phyloP scores from a whole-genome alignment of 2,113 vertebrate species.

The Climacteris rufus region DNA sequence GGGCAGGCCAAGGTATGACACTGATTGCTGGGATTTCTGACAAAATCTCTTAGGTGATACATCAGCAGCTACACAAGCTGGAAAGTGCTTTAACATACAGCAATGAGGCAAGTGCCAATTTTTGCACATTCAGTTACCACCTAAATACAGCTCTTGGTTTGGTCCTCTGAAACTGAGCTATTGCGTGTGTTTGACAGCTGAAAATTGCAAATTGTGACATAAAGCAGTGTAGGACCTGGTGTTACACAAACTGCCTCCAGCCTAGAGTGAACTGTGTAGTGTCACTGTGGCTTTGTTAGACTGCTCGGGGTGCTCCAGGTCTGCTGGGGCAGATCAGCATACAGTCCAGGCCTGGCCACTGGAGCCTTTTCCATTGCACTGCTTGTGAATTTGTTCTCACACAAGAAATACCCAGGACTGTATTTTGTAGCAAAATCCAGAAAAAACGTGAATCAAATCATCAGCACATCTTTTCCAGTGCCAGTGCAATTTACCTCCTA shows the following conservation, averaged over 20 bases:
- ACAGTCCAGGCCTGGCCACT: fast-evolving
- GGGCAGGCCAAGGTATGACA: not conserved
- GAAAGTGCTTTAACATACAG: not conserved
- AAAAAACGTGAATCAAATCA: constrained; percentile 27
- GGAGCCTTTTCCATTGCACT: not conserved
- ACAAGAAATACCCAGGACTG: not conserved
- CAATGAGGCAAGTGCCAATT: not conserved
- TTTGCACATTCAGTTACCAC: not conserved
- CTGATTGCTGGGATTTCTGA: not conserved
- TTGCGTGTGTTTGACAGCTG: not conserved
- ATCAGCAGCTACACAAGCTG: not conserved
- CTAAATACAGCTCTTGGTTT: not conserved
- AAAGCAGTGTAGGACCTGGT: not conserved
- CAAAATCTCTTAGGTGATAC: not conserved
- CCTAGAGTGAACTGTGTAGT: not conserved
- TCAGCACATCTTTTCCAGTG: constrained; percentile 36
- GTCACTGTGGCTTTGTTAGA: not conserved
- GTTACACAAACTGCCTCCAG: not conserved
- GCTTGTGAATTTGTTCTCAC: not conserved
- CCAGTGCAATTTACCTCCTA: constrained; percentile 60
- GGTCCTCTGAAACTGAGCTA: not conserved
- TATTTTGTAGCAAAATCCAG: constrained; percentile 27
- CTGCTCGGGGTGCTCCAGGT: not conserved
- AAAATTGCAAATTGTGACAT: not conserved
- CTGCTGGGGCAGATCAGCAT: not conserved